Evolutionary conservation across 92 coral and sea anemone genomes (phyloP), one percentile per base, ranked within the genome.

Genomic region (Porites evermanni): DNA sequence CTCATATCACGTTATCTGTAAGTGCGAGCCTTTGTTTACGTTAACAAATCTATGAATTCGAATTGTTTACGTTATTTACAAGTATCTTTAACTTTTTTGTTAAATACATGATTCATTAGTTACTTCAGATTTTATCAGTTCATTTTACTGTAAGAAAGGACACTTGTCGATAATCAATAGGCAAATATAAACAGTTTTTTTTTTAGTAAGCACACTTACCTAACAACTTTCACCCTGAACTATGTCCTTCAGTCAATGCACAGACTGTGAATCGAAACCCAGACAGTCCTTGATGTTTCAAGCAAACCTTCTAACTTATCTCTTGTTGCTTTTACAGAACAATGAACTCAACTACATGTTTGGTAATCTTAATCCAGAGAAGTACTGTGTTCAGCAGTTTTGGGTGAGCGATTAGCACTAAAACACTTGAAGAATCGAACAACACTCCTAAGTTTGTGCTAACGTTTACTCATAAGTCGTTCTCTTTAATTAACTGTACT

Each of bases 181-280:
- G 47, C 47, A 4, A 38, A 38, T 38, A 9, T 6, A 44, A 21
- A 13, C 12, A 8, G 6, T 68, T 2, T 20, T 10, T 44, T 79
- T 80, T 21, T 8, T 53, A 51, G 53, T 21, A 53, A 4, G 47
- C 47, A 38, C 47, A 24, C 85, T 70, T 80, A 67, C 82, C 82
- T 64, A 13, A 78, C 82, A 52, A 26, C 66, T 9, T 54, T 51
- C 16, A 16, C n/a, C 67, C 18, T 63, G 17, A 63, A 14, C 61
- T 38, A 38, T 4, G 47, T 38, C 47, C 47, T 38, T 38, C 47
- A 4, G 47, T 73, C 52, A 26, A 73, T 73, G 17, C 63, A 14
- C 17, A 56, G 61, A 8, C 0, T 1, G 26, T 24, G n/a, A 51
- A 56, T 56, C 12, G 16, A 56, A 11, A 11, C 13, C 12, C 12